Evolutionary conservation across 2,797 vertebrate species (phyloP), one percentile per base, ranked within the genome.

Genomic region (Phoeniculus purpureus): DNA sequence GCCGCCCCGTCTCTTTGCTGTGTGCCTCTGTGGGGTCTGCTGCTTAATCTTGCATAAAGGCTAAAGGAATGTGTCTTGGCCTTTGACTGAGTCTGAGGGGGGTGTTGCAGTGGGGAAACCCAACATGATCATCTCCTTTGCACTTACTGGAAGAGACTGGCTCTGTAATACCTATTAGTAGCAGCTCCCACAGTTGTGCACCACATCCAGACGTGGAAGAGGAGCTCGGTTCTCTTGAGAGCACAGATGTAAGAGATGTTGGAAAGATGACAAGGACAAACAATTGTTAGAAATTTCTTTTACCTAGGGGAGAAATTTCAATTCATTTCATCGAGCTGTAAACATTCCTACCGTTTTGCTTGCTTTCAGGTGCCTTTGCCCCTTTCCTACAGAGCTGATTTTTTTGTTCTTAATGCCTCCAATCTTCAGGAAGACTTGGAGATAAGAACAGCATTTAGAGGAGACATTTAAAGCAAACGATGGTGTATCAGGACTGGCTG

Each of bases 281-380:
- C 73, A 93, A 76, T 81, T 87, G 76, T 70, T 81, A 72, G 83
- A 92, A 92, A 91, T 85, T 81, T 94, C 80, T 93, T 87, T 45
- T 74, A 80, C 73, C 70, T 72, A 6, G 23, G 59, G 87, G 82
- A 81, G 85, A 93, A 92, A 83, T 92, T 76, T 83, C 66, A 65
- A 32, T 81, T 81, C 11, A 92, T 94, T 89, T 87, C 79, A 75
- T 66, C 1, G 17, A 80, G 91, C 76, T 73, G 62, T 81, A 87
- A 95, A 81, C 73, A 67, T 81, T 73, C 67, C 59, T 87, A 64
- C 85, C 85, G 45, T 73, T 94, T 76, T 66, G 7, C 50, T 81
- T 64, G 64, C 73, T 79, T 87, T 92, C 71, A 47, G n/a, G 29
- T 85, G 80, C 50, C 77, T 91, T 81, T 92, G n/a, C 77, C 73